Base-by-base conservation (phyloP, 2,113 vertebrate species). In the Channa maculata region DNA sequence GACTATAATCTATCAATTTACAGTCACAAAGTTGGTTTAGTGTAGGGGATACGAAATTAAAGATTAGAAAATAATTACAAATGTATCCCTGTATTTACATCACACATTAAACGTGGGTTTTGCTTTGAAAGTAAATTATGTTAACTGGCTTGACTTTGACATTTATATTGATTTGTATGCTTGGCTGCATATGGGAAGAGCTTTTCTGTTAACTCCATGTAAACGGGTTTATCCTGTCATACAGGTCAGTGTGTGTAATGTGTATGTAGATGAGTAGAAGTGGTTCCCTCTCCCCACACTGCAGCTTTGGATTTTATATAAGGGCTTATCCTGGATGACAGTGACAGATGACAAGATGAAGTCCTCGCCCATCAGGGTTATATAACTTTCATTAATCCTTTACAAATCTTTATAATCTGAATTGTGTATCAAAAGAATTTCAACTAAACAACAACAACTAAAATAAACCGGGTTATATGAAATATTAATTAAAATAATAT, bases 281-380 rank as follows among this genome's bases (percentile, higher is more conserved):
- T 3, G 50, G 6, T 3, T 36, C 14, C 13, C 46, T 54, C 11
- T 48, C 36, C 9, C 24, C 59, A 3, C 8, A 8, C 7, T 6
- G 24, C 46, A 39, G 38, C 62, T 80, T 53, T 57, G n/a, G 0
- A 12, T 64, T 71, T 84, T 71, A 75, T 24, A 63, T 69, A 80
- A 87, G 38, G 63, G 76, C 69, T 84, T 11, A 87, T 86, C 71
- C 55, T 66, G 48, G 54, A 62, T 76, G 36, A 41, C 6, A 38
- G 37, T 46, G 74, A 44, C 46, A 64, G 68, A 82, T 58, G 75
- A 71, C 38, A 67, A 69, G 69, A 45, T 65, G n/a, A 12, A 38
- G 43, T 11, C 34, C 48, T 72, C 74, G 62, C 52, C 58, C 34
- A 3, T 0, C 1, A 7, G 3, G 51, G 48, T 85, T 88, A 70